Evolutionary conservation across 2,797 vertebrate species (phyloP).

Genomic region (Rhynchonycteris naso): DNA sequence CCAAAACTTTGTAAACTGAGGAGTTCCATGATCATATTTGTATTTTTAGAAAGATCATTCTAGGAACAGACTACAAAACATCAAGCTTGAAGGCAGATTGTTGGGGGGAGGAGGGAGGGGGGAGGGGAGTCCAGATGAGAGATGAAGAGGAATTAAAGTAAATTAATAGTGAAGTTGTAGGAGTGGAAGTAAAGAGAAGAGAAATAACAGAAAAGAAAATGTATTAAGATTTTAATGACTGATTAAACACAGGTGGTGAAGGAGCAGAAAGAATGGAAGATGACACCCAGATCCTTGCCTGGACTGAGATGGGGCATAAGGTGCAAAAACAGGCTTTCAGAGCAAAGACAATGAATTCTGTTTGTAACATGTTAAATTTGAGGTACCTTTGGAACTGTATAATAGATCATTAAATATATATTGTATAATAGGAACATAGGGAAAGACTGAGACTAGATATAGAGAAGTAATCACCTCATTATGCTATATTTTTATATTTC

Average conservation of each 20-base stretch:
- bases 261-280: background rate
- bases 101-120: accelerated
- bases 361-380: constrained; percentile 35
- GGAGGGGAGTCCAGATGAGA: background rate
- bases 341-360: constrained; percentile 1
- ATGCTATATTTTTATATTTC: constrained; percentile 32
- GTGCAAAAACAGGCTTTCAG: background rate
- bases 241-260: background rate
- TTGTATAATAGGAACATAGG: background rate
- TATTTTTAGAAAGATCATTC: constrained; percentile 75
- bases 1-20: constrained; percentile 62
- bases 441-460: constrained; percentile 27
- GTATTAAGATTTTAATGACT: constrained; percentile 31
- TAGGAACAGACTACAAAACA: constrained; percentile 62
- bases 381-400: background rate
- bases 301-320: background rate
- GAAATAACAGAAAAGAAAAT: background rate
- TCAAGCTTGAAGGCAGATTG: constrained; percentile 27
- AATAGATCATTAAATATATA: background rate
- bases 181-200: background rate
- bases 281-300: constrained; percentile 26
- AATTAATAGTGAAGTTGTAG: background rate
- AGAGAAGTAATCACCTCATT: constrained; percentile 26
- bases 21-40: constrained; percentile 29
- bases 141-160: constrained; percentile 19